phyloP scores from a whole-genome alignment of 2,888 invertebrate genomes.

The Calephelis perditalis region DNA sequence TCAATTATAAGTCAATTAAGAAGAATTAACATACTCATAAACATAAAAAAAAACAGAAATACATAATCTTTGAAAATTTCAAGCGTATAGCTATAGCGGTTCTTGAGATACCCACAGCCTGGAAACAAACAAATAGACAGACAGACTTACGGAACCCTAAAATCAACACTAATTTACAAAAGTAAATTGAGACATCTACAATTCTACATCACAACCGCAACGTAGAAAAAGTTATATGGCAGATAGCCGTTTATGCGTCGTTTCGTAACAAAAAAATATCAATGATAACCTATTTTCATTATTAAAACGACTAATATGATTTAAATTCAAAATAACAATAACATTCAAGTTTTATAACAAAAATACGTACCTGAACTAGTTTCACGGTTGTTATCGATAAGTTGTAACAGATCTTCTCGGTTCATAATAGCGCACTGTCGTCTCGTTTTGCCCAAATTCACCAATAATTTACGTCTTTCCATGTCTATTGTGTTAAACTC shows the following conservation, averaged over 20 bases:
- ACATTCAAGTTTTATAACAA: neutral
- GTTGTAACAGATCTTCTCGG: slow-evolving; percentile 6
- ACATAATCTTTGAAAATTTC: neutral
- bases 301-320: slow-evolving; percentile 2
- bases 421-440: neutral
- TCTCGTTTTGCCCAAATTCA: neutral
- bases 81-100: slow-evolving; percentile 1
- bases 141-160: slow-evolving; percentile 3
- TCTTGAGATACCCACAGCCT: slow-evolving; percentile 1
- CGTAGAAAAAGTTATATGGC: neutral
- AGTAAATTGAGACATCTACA: slow-evolving; percentile 3
- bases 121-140: slow-evolving; percentile 2
- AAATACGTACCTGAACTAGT: too few species aligned
- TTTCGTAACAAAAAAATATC: too few species aligned
- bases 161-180: slow-evolving; percentile 3
- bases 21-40: slow-evolving; percentile 2
- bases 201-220: slow-evolving; percentile 2
- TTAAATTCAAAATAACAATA: slow-evolving; percentile 3
- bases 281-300: neutral
- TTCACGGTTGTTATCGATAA: slow-evolving; percentile 1
- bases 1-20: slow-evolving; percentile 2
- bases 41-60: neutral
- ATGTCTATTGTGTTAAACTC: slow-evolving; percentile 7
- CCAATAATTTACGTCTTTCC: slow-evolving; percentile 9
- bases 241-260: neutral